Conservation (phyloP, 1,140 invertebrate genomes). For the Drosophila pandora region DNA sequence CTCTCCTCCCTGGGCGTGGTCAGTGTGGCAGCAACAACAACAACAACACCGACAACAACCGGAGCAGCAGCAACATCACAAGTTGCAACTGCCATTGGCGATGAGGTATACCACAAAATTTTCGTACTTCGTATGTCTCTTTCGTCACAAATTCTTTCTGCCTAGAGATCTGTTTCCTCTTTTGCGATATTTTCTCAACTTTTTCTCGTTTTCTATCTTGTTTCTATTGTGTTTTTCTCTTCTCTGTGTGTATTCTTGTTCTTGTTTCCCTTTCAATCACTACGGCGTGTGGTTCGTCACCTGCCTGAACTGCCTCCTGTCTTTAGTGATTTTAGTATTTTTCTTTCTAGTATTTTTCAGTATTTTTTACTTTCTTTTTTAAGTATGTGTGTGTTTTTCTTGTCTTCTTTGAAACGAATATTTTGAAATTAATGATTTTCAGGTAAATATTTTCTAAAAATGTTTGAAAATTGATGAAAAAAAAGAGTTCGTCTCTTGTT, state of each 20-base stretch:
- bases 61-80: conserved; percentile 13
- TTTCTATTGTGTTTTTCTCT: not conserved
- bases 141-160: not conserved
- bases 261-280: not conserved
- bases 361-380: no score
- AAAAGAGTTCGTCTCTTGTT: no score
- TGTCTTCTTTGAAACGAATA: no score
- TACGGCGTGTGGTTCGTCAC: no score
- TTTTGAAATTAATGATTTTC: no score
- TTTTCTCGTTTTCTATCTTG: not conserved
- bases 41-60: conserved; percentile 6
- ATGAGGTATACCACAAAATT: conserved; percentile 23
- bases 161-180: not conserved
- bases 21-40: conserved; percentile 12
- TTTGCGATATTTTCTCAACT: not conserved
- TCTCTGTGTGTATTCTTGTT: not conserved
- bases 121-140: conserved; percentile 13
- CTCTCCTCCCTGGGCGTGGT: conserved; percentile 59
- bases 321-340: no score
- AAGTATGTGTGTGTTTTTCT: no score
- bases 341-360: no score
- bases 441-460: no score
- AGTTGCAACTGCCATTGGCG: conserved; percentile 33
- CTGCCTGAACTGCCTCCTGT: no score
- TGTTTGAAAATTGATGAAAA: no score